A percentile compares a stretch with the other conserved stretches of the same genome.
Evolutionary conservation across 2,888 invertebrate genomes (phyloP).

Genomic region (Drosophila subquinaria): DNA sequence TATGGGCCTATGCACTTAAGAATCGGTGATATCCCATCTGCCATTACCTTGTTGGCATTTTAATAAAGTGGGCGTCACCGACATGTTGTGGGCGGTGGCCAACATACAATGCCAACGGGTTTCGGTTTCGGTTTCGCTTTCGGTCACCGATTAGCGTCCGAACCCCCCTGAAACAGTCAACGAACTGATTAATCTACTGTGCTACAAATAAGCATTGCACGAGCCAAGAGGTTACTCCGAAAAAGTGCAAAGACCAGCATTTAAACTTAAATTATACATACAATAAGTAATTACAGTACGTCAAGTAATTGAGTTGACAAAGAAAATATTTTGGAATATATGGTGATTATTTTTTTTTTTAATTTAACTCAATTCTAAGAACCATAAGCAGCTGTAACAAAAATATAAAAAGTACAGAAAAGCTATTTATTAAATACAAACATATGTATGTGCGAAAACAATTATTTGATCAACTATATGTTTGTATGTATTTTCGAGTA

Average conservation of each 20-base stretch:
- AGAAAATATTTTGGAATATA: background rate
- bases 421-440: no score
- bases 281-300: background rate
- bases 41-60: slow-evolving; percentile 69
- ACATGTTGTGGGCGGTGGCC: slow-evolving; percentile 18
- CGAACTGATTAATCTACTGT: slow-evolving; percentile 57
- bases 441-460: background rate
- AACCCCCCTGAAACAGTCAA: slow-evolving; percentile 63
- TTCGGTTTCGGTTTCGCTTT: slow-evolving; percentile 8
- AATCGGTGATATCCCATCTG: slow-evolving; percentile 22
- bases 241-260: slow-evolving; percentile 69
- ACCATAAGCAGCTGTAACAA: no score
- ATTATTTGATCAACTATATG: background rate
- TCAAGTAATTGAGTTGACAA: background rate
- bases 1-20: slow-evolving; percentile 66
- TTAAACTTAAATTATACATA: slow-evolving; percentile 40
- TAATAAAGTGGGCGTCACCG: slow-evolving; percentile 53
- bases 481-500: slow-evolving; percentile 30
- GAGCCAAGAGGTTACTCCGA: slow-evolving; percentile 14
- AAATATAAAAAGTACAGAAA: no score
- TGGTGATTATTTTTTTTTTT: background rate
- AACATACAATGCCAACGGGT: slow-evolving; percentile 67
- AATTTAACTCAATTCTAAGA: background rate
- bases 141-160: slow-evolving; percentile 19
- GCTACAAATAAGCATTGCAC: slow-evolving; percentile 36